phyloP scores from a whole-genome alignment of 2,888 invertebrate species.

The Drosophila lacicola region DNA sequence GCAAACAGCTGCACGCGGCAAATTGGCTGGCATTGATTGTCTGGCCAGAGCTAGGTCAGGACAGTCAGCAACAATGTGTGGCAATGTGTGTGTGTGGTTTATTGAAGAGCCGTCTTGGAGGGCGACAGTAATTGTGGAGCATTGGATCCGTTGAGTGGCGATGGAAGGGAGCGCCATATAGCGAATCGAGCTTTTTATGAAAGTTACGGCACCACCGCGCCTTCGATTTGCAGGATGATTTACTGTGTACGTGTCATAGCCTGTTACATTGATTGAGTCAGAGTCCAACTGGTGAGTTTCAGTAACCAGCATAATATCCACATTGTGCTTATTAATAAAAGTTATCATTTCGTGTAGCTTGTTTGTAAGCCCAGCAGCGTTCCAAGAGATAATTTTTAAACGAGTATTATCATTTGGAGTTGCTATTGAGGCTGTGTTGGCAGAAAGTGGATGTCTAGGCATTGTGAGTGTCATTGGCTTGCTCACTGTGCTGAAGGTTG shows the following conservation, averaged over 20 bases:
- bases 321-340: background rate
- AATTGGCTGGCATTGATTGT: too few species aligned
- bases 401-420: too few species aligned
- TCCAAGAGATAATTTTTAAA: conserved; percentile 3
- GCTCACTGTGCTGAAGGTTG: too few species aligned
- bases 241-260: background rate
- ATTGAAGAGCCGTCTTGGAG: background rate
- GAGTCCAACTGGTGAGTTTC: background rate
- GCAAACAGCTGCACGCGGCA: too few species aligned
- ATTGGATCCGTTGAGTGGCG: background rate
- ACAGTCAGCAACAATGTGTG: too few species aligned
- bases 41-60: too few species aligned
- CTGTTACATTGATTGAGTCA: background rate
- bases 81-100: too few species aligned
- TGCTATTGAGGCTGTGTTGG: too few species aligned
- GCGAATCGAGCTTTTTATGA: background rate
- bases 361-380: background rate
- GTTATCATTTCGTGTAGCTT: background rate
- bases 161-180: background rate
- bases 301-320: background rate
- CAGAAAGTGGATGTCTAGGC: too few species aligned
- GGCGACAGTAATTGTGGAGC: background rate
- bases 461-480: too few species aligned
- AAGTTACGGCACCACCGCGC: background rate
- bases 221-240: conserved; percentile 1